Base-by-base conservation (phyloP, 1,140 invertebrate genomes). In the Agrypnia vestita region DNA sequence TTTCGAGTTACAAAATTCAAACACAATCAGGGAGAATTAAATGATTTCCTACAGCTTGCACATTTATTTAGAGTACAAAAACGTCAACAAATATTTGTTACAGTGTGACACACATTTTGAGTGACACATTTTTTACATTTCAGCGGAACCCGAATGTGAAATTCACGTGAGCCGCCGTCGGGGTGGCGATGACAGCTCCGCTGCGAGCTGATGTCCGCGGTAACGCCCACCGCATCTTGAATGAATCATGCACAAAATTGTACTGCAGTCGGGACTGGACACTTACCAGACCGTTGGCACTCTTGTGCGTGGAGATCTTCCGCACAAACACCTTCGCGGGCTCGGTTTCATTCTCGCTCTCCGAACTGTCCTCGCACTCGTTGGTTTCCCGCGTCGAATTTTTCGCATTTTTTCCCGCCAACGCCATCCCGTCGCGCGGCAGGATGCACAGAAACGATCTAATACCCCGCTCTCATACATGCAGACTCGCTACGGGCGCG, bases 291-390 rank as follows among this genome's bases (percentile, higher is more conserved):
- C 67, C 77, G 56, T 61, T 79, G 59, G 13, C 69, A 61, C 72
- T 47, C 85, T 91, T 90, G 84, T 93, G 92, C 61, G 91, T 93
- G 71, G 93, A 94, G 83, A 93, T 89, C 84, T 92, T 90, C 85
- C 92, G 88, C 84, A 92, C 92, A 85, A 93, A 94, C 78, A 91
- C 91, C 85, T 87, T 91, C 49, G 92, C 92, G 79, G 92, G 92
- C 84, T 93, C 92, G 17, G 91, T 90, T 86, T 94, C 93, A 78
- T 90, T 91, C 86, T 94, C 93, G 84, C 92, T 93, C 84, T 93
- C 93, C 59, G 90, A 91, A 79, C 92, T 91, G 72, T 91, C 56
- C 11, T 75, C 73, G 55, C 73, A 75, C 8, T 12, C 21, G 53
- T 44, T 43, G 4, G 73, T 71, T 19, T 49, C 67, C 67, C 67